A percentile compares a stretch with the other conserved stretches of the same genome.
Evolutionary conservation across 2,797 vertebrate genomes (phyloP).

Genomic region (Meda fulgida): DNA sequence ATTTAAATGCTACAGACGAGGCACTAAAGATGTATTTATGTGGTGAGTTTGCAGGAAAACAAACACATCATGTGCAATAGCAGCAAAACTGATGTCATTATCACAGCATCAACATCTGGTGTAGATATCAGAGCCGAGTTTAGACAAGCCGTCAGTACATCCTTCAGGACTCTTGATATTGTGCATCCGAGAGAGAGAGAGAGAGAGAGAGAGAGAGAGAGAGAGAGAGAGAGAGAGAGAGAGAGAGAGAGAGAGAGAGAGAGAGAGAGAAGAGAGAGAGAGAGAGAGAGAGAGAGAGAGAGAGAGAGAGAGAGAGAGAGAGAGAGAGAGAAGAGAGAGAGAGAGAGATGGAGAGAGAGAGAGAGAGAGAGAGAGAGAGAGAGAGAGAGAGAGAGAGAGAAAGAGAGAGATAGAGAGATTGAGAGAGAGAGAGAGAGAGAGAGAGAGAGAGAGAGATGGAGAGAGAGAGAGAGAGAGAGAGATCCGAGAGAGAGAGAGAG

Average conservation of each 20-base stretch:
- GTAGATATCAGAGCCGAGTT: background rate
- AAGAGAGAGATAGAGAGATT: constrained; percentile 54
- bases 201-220: constrained; percentile 34
- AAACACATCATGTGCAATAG: background rate
- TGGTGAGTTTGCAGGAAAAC: too few relatives aligned
- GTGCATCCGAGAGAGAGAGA: background rate
- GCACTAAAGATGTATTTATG: too few relatives aligned
- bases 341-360: background rate
- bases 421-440: constrained; percentile 33
- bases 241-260: too few relatives aligned
- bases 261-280: too few relatives aligned
- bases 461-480: too few relatives aligned
- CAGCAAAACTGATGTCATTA: background rate
- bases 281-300: too few relatives aligned
- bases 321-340: too few relatives aligned
- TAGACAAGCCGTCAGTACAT: constrained; percentile 4
- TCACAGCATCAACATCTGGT: constrained; percentile 17
- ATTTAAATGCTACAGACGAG: background rate
- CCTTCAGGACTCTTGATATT: constrained; percentile 38
- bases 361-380: constrained; percentile 29
- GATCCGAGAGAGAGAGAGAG: too few relatives aligned
- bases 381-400: too few relatives aligned
- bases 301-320: too few relatives aligned
- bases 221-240: constrained; percentile 38
- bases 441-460: too few relatives aligned